These are phyloP conservation scores for Ctenopoma multispine DNA, from an alignment of 2,797 vertebrate species.

Conservation along the genomic window DNA sequence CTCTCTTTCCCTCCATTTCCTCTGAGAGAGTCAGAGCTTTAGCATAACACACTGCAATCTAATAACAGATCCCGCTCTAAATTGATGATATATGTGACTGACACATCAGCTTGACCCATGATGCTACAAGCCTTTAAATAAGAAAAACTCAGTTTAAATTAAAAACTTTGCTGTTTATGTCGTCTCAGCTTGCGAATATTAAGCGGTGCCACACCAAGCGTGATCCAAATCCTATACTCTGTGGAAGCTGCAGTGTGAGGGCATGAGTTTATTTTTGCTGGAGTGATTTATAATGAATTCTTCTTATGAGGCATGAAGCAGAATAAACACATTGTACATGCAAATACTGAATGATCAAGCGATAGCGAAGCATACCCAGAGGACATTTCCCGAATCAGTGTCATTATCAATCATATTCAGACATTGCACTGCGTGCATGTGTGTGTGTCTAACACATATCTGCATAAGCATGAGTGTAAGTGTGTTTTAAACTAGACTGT, in stretches of 20 bases:
- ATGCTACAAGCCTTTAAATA: not conserved
- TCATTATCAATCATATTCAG: conserved; percentile 56
- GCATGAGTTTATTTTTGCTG: conserved; percentile 50
- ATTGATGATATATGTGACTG: conserved; percentile 4
- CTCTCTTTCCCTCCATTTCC: not conserved
- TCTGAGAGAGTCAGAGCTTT: not conserved
- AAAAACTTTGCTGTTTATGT: conserved; percentile 26
- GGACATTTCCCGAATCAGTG: conserved; percentile 27
- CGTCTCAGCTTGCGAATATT: conserved; percentile 34
- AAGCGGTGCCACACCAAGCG: conserved; percentile 24
- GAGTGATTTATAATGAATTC: conserved; percentile 61
- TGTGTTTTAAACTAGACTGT: not conserved
- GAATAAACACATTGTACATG: conserved; percentile 57
- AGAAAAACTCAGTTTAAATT: conserved; percentile 18
- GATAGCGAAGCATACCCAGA: conserved; percentile 42
- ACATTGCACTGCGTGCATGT: conserved; percentile 2
- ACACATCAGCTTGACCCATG: conserved; percentile 1
- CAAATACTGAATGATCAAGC: conserved; percentile 64
- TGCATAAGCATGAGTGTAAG: not conserved
- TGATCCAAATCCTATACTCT: conserved; percentile 34
- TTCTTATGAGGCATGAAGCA: conserved; percentile 50
- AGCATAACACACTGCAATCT: not conserved
- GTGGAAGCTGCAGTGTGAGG: conserved; percentile 40
- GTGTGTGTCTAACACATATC: not conserved
- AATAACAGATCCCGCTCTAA: not conserved